Percentiles rank a stretch among this genome's conserved stretches.
phyloP scores from a whole-genome alignment of 2,888 invertebrate genomes.

The Thereva unica region DNA sequence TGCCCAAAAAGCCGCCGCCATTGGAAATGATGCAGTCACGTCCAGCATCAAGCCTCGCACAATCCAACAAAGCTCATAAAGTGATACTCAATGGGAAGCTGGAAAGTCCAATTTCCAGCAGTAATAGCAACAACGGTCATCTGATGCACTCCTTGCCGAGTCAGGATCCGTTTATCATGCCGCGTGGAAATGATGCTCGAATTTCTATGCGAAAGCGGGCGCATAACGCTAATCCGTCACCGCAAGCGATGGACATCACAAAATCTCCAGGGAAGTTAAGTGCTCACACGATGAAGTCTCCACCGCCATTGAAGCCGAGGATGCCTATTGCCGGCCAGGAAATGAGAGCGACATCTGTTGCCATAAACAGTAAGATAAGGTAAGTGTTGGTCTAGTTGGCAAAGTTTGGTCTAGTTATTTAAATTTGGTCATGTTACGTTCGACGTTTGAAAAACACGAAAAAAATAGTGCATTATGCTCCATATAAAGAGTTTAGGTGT shows the following conservation, averaged over 20 bases:
- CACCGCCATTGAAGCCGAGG: slow-evolving; percentile 56
- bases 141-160: neutral
- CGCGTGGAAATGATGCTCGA: slow-evolving; percentile 42
- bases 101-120: slow-evolving; percentile 34
- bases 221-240: slow-evolving; percentile 49
- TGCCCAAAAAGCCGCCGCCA: slow-evolving; percentile 53
- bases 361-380: slow-evolving; percentile 49
- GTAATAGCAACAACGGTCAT: slow-evolving; percentile 38
- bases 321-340: slow-evolving; percentile 47
- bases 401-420: neutral
- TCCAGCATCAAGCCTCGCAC: slow-evolving; percentile 48
- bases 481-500: too few relatives aligned
- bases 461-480: neutral
- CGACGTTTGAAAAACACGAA: neutral
- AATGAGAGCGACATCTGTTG: slow-evolving; percentile 36
- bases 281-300: slow-evolving; percentile 42
- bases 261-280: slow-evolving; percentile 17
- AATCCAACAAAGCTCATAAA: slow-evolving; percentile 49
- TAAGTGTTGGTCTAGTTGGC: slow-evolving; percentile 43
- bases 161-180: slow-evolving; percentile 18
- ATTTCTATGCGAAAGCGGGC: slow-evolving; percentile 53
- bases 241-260: slow-evolving; percentile 13
- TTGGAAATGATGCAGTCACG: slow-evolving; percentile 50
- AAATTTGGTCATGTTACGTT: neutral
- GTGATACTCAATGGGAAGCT: slow-evolving; percentile 49